Percentiles rank a stretch among this genome's conserved stretches.
Evolutionary conservation across 2,113 vertebrate genomes (phyloP).

Genomic region (Sinosuthora webbiana): DNA sequence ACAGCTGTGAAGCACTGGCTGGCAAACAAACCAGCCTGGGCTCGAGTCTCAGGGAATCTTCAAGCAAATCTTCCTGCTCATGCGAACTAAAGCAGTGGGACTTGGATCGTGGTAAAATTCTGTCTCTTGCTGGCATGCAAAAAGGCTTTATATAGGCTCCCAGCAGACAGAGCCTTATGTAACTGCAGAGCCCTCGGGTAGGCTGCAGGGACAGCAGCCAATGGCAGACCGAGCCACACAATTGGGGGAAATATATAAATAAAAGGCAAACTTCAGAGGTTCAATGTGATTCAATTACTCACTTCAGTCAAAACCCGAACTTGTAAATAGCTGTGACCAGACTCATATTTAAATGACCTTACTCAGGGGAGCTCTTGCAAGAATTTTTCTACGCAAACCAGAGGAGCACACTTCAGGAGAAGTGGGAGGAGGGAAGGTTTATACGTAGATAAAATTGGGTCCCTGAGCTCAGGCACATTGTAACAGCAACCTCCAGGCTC

Average conservation of each 20-base stretch:
- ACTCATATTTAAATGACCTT: background rate
- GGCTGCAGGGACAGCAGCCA: conserved; percentile 56
- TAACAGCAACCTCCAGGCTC: background rate
- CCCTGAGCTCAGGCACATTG: background rate
- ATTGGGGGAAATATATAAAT: conserved; percentile 58
- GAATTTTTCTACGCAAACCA: background rate
- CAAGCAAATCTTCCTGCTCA: conserved; percentile 11
- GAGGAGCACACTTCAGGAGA: background rate
- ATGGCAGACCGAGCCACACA: conserved; percentile 33
- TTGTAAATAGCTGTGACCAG: conserved; percentile 43
- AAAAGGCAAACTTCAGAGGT: conserved; percentile 56
- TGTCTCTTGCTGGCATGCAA: conserved; percentile 16
- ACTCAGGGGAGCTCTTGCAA: background rate
- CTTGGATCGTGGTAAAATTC: conserved; percentile 20
- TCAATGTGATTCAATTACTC: conserved; percentile 23
- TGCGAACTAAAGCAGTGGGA: background rate
- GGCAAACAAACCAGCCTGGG: background rate
- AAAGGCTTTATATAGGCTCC: conserved; percentile 54
- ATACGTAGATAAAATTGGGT: background rate
- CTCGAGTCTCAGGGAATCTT: background rate
- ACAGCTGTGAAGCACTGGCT: conserved; percentile 12
- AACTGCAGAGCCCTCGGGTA: conserved; percentile 53
- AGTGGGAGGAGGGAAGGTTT: background rate
- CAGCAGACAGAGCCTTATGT: conserved; percentile 58
- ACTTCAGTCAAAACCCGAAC: conserved; percentile 5